Conservation (phyloP, 64 coral and sea anemone species). For the Dendrophyllia cribrosa region DNA sequence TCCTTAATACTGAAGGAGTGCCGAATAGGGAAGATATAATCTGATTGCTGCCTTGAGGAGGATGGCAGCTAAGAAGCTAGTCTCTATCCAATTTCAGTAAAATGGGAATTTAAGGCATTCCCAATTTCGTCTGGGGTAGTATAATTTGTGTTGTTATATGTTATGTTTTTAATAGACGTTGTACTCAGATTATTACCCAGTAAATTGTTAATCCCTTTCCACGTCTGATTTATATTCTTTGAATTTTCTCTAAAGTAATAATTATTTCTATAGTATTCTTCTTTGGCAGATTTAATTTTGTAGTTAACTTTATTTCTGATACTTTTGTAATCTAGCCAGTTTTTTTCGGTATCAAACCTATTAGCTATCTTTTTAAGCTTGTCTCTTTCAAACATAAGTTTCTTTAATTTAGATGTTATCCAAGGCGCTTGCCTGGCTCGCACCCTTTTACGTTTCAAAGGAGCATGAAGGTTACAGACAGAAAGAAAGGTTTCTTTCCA, state of each 20-base stretch:
- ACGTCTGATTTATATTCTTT: not conserved
- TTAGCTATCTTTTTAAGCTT: conserved; percentile 7
- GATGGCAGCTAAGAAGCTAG: not conserved
- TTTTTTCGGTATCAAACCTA: not conserved
- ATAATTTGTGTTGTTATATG: conserved; percentile 2
- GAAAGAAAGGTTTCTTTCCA: not conserved
- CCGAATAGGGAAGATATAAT: not conserved
- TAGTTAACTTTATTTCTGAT: conserved; percentile 3
- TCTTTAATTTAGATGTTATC: not conserved
- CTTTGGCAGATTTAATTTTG: not conserved
- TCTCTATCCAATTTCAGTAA: conserved; percentile 8
- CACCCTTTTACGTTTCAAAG: not conserved
- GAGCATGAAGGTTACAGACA: not conserved
- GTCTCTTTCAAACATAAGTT: not conserved
- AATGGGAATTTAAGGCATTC: conserved; percentile 5
- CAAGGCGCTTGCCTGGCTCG: not conserved
- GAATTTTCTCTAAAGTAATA: not conserved
- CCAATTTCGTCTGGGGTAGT: not conserved
- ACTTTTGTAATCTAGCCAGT: not conserved
- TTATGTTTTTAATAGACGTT: conserved; percentile 6
- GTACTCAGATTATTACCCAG: conserved; percentile 15
- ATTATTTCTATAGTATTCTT: not conserved
- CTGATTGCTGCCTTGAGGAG: not conserved
- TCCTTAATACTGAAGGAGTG: not conserved
- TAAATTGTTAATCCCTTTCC: conserved; percentile 22